Evolutionary conservation across 2,797 vertebrate genomes (phyloP).

Genomic region (Hyperoplus immaculatus): DNA sequence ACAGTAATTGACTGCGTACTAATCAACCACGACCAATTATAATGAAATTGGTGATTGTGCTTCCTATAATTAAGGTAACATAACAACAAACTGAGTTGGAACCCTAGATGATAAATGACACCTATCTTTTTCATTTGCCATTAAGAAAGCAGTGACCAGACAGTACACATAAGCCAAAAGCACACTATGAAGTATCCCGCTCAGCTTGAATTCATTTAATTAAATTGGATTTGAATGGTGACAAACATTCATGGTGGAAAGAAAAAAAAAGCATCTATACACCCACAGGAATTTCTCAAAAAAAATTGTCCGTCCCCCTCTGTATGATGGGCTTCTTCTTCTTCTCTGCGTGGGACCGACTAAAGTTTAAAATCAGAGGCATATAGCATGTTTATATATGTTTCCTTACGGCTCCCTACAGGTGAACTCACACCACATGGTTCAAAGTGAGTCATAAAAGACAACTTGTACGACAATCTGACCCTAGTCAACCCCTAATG

Average conservation of each 20-base stretch:
- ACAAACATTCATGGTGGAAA: constrained; percentile 18
- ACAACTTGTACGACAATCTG: constrained; percentile 25
- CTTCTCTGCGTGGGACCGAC: not conserved
- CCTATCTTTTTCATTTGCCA: not conserved
- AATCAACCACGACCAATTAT: not conserved
- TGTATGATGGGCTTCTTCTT: not conserved
- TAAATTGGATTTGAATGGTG: constrained; percentile 47
- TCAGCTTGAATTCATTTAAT: constrained; percentile 56
- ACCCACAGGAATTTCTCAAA: constrained; percentile 48
- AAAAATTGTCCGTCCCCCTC: constrained; percentile 3
- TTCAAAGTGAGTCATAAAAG: constrained; percentile 15
- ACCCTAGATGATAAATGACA: too few species aligned
- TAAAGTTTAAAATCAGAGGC: constrained; percentile 36
- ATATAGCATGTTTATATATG: not conserved
- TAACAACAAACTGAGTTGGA: not conserved
- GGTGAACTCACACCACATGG: constrained; percentile 32
- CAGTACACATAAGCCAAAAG: not conserved
- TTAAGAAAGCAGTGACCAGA: not conserved
- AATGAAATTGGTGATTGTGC: not conserved
- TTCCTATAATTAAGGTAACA: not conserved
- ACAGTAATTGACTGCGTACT: not conserved
- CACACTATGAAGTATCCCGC: not conserved
- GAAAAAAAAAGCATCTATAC: constrained; percentile 20
- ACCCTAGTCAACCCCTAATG: constrained; percentile 12
- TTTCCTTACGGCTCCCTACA: constrained; percentile 3